Evolutionary conservation across 1,140 invertebrate genomes (phyloP), one percentile per base, ranked within the genome.

Genomic region (Papilio aristodemus): DNA sequence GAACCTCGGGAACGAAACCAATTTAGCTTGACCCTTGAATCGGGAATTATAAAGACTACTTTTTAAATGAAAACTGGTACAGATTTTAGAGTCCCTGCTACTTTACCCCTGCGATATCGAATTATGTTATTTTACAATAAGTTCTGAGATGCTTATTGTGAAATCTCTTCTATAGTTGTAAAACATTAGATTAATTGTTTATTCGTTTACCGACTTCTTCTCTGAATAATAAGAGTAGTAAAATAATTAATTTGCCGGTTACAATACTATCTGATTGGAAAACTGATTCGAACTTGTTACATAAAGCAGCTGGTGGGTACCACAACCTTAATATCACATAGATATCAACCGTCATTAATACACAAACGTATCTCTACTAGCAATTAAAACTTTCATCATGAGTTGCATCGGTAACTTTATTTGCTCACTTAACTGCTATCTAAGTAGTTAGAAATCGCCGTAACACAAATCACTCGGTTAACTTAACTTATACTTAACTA

Each of bases 1-100:
- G 43, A 64, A 38, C 63, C 60, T 46, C 43, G 17, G 11, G 60
- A 71, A 63, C 50, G 50, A 68, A 71, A 72, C 72, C 72, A 66
- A 25, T 50, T 4, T 66, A 46, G 8, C 19, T 50, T 46, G 63
- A 66, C 63, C 63, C 63, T 50, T 50, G 8, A 50, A 50, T 50
- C 17, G 17, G 41, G 17, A 19, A 50, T 50, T 19, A 19, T 19
- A 6, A 17, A 10, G 9, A 9, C 17, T 50, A 8, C 8, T 50
- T 32, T 2, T 32, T 32, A 32, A 2, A 2, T 32, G 2, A 32
- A 6, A 32, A 32, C 27, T 32, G 2, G 6, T 2, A 32, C 27
- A 32, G 27, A 6, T 32, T 32, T 6, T 32, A 32, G 27, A 32
- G 27, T 32, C 6, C 2, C 6, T 32, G 27, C n/a, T n/a, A n/a